Evolutionary conservation across 2,113 vertebrate genomes (phyloP).

Genomic region (Hippolais icterina): DNA sequence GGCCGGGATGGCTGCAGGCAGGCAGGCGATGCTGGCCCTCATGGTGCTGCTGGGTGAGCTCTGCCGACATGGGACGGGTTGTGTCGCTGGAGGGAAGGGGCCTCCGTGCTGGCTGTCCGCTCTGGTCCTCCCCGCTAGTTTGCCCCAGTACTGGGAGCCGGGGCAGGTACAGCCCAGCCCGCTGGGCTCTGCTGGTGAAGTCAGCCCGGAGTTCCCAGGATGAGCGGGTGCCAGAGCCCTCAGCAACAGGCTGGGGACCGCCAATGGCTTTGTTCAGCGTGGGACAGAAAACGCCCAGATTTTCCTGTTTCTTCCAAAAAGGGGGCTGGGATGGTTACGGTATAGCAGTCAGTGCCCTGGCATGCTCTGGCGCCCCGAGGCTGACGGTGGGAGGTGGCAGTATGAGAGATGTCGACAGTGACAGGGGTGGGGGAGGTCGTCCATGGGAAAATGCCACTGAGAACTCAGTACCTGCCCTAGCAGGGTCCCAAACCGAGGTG

Average conservation of each 20-base stretch:
- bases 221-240: accelerated
- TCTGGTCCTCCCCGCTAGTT: accelerated
- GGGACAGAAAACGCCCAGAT: background rate
- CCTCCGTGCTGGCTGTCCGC: accelerated
- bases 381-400: background rate
- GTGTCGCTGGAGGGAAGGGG: background rate
- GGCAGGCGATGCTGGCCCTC: background rate
- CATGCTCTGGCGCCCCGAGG: background rate
- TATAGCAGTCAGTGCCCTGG: accelerated
- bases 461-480: background rate
- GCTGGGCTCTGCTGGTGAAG: background rate
- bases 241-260: accelerated
- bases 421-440: accelerated
- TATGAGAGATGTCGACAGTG: background rate
- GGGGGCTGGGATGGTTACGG: background rate
- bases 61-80: accelerated
- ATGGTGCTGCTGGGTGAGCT: conserved; percentile 40
- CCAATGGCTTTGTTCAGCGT: accelerated
- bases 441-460: accelerated
- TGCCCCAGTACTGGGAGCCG: accelerated
- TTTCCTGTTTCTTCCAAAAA: background rate
- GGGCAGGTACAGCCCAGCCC: background rate
- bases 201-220: accelerated
- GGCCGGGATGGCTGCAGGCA: background rate
- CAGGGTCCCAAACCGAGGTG: background rate